A percentile compares a stretch with the other conserved stretches of the same genome.
Conservation (phyloP, 2,888 invertebrate species). For the Archips crataeganus region DNA sequence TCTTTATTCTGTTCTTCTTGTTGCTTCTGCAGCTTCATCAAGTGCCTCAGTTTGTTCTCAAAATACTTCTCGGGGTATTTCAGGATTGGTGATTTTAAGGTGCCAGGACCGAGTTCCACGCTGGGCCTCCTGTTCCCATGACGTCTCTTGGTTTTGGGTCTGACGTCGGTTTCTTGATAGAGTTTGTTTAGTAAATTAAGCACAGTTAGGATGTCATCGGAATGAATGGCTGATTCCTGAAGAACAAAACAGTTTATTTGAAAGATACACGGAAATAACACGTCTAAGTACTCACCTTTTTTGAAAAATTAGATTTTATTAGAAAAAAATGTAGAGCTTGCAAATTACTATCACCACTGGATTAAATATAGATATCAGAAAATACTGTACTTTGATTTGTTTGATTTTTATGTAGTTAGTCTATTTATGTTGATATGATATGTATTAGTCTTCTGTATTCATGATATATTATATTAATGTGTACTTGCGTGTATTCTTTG, state of each 20-base stretch:
- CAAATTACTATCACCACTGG: too few species aligned
- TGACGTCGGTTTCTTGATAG: neutral
- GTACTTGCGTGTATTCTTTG: too few species aligned
- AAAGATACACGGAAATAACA: too few species aligned
- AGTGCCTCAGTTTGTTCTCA: conserved; percentile 6
- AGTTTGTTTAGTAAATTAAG: neutral
- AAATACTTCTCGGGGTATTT: conserved; percentile 3
- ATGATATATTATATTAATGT: too few species aligned
- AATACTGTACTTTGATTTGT: too few species aligned
- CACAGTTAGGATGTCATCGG: neutral
- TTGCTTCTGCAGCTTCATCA: conserved; percentile 7
- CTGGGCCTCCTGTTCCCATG: conserved; percentile 18
- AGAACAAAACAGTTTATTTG: neutral
- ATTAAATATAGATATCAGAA: too few species aligned
- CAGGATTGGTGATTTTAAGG: conserved; percentile 49
- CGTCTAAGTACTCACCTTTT: too few species aligned
- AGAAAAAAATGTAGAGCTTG: too few species aligned
- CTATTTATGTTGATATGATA: too few species aligned
- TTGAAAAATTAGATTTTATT: too few species aligned
- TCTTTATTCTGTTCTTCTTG: neutral
- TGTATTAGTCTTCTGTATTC: too few species aligned
- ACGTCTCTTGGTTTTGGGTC: neutral
- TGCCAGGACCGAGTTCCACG: conserved; percentile 61
- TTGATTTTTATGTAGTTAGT: too few species aligned
- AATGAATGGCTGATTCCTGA: neutral